A percentile compares a stretch with the other conserved stretches of the same genome.
Evolutionary conservation across 2,113 vertebrate genomes (phyloP).

Genomic region (Macrotus californicus): DNA sequence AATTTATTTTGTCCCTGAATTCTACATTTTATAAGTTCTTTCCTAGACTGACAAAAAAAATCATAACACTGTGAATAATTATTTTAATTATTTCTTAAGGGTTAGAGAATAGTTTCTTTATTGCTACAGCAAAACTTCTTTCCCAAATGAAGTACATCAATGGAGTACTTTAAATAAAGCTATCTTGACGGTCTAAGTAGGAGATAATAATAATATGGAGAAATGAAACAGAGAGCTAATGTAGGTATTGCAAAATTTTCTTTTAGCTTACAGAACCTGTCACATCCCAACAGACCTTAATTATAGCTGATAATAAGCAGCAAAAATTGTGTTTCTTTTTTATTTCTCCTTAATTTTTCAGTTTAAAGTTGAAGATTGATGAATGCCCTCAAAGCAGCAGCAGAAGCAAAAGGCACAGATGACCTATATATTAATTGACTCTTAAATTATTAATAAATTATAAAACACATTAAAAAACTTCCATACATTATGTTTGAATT

Average conservation of each 20-base stretch:
- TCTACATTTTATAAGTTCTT: background rate
- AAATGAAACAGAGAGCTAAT: background rate
- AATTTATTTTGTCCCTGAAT: slow-evolving; percentile 17
- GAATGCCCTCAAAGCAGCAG: background rate
- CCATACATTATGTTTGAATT: background rate
- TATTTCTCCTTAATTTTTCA: background rate
- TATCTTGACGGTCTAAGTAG: background rate
- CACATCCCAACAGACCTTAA: slow-evolving; percentile 15
- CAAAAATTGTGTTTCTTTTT: background rate
- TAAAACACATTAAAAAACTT: background rate
- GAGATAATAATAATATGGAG: background rate
- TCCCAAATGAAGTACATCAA: background rate
- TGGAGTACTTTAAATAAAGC: slow-evolving; percentile 14
- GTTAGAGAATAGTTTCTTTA: background rate
- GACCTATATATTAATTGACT: background rate
- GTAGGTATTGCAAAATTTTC: background rate
- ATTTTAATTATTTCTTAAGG: background rate
- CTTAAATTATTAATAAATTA: background rate
- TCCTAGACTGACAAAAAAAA: slow-evolving; percentile 1
- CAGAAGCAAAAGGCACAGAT: background rate
- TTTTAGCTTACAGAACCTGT: background rate
- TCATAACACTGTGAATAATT: background rate
- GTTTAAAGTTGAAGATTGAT: slow-evolving; percentile 31
- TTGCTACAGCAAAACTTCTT: background rate
- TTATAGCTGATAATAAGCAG: background rate